Evolutionary conservation across 2,797 vertebrate species (phyloP).

Genomic region (Characodon lateralis): DNA sequence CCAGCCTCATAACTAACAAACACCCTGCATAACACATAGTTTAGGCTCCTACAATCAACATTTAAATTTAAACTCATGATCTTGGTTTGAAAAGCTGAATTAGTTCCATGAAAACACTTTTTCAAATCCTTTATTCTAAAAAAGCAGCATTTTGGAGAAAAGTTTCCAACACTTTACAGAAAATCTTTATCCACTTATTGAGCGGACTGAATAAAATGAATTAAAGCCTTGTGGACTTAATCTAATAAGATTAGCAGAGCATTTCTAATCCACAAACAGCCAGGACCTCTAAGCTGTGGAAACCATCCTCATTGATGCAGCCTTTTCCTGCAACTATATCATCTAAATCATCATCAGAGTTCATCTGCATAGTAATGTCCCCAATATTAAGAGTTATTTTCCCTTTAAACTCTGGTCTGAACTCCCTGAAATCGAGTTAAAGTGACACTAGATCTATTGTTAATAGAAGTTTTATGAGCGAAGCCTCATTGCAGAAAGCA

Average conservation of each 20-base stretch:
- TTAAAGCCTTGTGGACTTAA: conserved; percentile 39
- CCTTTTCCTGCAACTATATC: neutral
- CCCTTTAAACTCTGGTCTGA: neutral
- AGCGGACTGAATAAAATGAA: conserved; percentile 36
- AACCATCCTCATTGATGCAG: neutral
- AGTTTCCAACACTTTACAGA: neutral
- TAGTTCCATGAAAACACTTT: neutral
- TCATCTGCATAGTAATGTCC: neutral
- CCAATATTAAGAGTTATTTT: conserved; percentile 2
- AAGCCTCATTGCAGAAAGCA: neutral
- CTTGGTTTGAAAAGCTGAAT: no score
- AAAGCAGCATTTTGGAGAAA: neutral
- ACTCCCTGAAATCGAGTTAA: conserved; percentile 5
- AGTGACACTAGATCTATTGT: neutral
- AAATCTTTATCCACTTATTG: conserved; percentile 36
- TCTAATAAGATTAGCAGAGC: conserved; percentile 56
- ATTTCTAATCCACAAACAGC: conserved; percentile 60
- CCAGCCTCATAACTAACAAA: no score
- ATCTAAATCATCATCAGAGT: neutral
- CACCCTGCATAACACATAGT: no score
- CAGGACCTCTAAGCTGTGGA: conserved; percentile 10
- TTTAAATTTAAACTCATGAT: no score
- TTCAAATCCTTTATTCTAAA: neutral
- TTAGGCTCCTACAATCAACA: no score
- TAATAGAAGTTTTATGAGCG: conserved; percentile 18